Conservation (phyloP, 2,113 vertebrate genomes). For the Hemicordylus capensis region DNA sequence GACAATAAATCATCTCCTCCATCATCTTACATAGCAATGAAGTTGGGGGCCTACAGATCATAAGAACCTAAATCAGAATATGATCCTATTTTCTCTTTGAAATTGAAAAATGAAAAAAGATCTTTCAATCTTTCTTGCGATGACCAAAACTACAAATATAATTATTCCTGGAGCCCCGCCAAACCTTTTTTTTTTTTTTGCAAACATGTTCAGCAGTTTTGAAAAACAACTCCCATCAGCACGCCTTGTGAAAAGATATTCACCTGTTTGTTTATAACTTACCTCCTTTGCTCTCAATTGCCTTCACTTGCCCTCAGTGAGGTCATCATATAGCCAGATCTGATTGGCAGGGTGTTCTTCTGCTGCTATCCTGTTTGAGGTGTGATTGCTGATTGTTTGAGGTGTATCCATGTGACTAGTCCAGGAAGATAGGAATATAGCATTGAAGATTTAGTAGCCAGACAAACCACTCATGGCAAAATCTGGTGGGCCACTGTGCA, state of each 20-base stretch:
- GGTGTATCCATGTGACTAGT: not conserved
- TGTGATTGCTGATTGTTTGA: too few species aligned
- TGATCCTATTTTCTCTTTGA: conserved; percentile 49
- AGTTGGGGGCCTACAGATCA: conserved; percentile 69
- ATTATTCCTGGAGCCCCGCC: conserved; percentile 19
- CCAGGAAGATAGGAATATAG: not conserved
- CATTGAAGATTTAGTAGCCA: not conserved
- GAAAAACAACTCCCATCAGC: too few species aligned
- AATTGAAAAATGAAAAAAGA: conserved; percentile 38
- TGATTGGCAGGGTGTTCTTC: too few species aligned
- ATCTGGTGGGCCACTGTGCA: too few species aligned
- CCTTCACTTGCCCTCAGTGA: not conserved
- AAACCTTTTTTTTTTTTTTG: not conserved
- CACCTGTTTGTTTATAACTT: not conserved
- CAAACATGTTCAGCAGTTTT: not conserved
- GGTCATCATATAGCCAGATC: not conserved
- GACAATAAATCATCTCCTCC: conserved; percentile 73
- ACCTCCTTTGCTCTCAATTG: not conserved
- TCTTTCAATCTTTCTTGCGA: conserved; percentile 45
- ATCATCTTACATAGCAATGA: conserved; percentile 71
- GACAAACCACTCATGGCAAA: too few species aligned
- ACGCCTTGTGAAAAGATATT: not conserved
- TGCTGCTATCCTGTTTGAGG: too few species aligned
- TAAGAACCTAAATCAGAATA: conserved; percentile 73
- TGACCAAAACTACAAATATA: conserved; percentile 22